Evolutionary conservation across 2,888 invertebrate species (phyloP).

Genomic region (Eurois occulta): DNA sequence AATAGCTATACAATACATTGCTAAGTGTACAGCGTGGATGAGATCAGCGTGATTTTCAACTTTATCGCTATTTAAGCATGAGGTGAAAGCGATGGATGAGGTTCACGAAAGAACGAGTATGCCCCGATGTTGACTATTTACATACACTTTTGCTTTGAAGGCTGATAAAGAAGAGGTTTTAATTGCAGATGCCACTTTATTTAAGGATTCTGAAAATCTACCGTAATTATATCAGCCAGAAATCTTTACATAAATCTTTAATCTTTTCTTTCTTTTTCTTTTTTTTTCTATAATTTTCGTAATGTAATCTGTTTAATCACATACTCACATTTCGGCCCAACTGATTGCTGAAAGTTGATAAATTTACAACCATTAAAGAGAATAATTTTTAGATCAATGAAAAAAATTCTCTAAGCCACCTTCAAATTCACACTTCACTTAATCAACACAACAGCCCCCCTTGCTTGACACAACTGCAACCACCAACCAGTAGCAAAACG

Average conservation of each 20-base stretch:
- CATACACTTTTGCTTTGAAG: not conserved
- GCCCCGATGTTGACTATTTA: too few species aligned
- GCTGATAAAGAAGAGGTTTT: too few species aligned
- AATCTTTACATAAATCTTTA: too few species aligned
- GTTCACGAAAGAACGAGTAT: not conserved
- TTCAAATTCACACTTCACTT: not conserved
- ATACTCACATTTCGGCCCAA: not conserved
- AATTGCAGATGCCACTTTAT: too few species aligned
- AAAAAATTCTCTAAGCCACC: not conserved
- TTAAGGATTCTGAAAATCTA: too few species aligned
- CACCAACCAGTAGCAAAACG: slow-evolving; percentile 13
- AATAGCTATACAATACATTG: too few species aligned
- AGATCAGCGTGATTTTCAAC: too few species aligned
- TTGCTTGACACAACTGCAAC: not conserved
- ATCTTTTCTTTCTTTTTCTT: too few species aligned
- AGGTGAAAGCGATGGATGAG: not conserved
- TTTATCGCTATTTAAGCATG: too few species aligned
- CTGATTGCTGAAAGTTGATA: not conserved
- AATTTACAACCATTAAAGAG: not conserved
- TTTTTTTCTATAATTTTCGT: not conserved
- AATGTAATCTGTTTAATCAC: not conserved
- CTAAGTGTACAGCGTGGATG: too few species aligned
- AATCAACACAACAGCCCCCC: not conserved
- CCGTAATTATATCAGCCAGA: too few species aligned
- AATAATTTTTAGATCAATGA: not conserved